These are phyloP conservation scores for Blomia tropicalis DNA, from an alignment of 2,888 invertebrate genomes.

Conservation along the genomic window DNA sequence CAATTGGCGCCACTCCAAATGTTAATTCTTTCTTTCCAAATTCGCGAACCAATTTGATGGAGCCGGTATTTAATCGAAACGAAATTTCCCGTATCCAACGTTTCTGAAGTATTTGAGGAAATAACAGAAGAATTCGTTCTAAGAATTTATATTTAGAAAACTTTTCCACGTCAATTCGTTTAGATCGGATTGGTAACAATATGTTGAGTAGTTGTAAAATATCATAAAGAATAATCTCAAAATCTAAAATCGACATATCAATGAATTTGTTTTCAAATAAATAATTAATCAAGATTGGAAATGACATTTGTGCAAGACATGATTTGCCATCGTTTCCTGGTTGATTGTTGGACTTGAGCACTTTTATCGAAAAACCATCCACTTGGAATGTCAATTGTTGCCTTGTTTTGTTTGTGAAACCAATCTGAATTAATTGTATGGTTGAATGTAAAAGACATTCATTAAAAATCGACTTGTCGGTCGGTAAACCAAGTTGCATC, in stretches of 20 bases:
- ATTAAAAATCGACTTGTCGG: background rate
- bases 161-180: background rate
- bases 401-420: slow-evolving; percentile 1
- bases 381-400: slow-evolving; percentile 18
- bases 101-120: background rate
- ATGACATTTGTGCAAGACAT: slow-evolving; percentile 18
- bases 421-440: slow-evolving; percentile 17
- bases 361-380: slow-evolving; percentile 16
- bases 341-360: slow-evolving; percentile 9
- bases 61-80: background rate
- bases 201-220: slow-evolving; percentile 10
- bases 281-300: slow-evolving; percentile 9
- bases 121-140: background rate
- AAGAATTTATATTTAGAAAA: slow-evolving; percentile 3
- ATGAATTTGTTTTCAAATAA: slow-evolving; percentile 2
- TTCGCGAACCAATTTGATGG: slow-evolving; percentile 20
- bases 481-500: slow-evolving; percentile 21
- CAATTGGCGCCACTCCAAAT: slow-evolving; percentile 25
- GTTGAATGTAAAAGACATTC: slow-evolving; percentile 22
- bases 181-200: background rate
- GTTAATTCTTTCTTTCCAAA: slow-evolving; percentile 24
- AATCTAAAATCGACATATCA: slow-evolving; percentile 4
- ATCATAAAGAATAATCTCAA: slow-evolving; percentile 20
- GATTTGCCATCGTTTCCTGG: background rate
- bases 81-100: background rate